A percentile compares a stretch with the other conserved stretches of the same genome.
Conservation (phyloP, 2,888 invertebrate genomes). For the Beris chalybata region DNA sequence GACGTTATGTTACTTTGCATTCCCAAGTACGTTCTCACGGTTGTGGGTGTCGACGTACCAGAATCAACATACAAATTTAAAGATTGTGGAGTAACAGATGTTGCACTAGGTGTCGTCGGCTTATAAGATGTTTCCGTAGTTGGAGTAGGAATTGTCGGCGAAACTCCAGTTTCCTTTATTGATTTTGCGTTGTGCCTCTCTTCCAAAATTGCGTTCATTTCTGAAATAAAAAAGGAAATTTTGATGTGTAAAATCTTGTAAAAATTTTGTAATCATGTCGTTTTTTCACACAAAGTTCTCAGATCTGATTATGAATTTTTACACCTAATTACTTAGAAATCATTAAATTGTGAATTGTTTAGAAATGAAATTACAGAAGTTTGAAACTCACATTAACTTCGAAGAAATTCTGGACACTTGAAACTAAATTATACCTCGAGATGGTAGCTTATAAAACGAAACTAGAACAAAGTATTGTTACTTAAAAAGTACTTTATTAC, state of each 20-base stretch:
- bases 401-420: too few species aligned
- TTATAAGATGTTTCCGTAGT: conserved; percentile 5
- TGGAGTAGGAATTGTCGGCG: neutral
- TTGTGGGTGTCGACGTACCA: conserved; percentile 32
- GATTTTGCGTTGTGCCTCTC: conserved; percentile 4
- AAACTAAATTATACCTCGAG: too few species aligned
- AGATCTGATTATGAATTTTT: too few species aligned
- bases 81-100: neutral
- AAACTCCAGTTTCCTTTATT: neutral
- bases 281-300: too few species aligned
- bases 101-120: neutral
- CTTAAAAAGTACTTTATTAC: too few species aligned
- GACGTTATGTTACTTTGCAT: conserved; percentile 36
- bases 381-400: too few species aligned
- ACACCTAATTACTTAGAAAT: too few species aligned
- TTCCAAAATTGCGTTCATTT: neutral
- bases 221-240: conserved; percentile 19
- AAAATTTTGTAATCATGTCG: too few species aligned
- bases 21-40: conserved; percentile 37
- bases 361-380: too few species aligned
- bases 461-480: too few species aligned
- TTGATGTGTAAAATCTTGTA: neutral
- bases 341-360: too few species aligned
- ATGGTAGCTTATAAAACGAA: too few species aligned
- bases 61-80: conserved; percentile 15